These are phyloP conservation scores for Caenorhabditis sp. DNA, from an alignment of 2,888 invertebrate genomes.

Conservation along the genomic window DNA sequence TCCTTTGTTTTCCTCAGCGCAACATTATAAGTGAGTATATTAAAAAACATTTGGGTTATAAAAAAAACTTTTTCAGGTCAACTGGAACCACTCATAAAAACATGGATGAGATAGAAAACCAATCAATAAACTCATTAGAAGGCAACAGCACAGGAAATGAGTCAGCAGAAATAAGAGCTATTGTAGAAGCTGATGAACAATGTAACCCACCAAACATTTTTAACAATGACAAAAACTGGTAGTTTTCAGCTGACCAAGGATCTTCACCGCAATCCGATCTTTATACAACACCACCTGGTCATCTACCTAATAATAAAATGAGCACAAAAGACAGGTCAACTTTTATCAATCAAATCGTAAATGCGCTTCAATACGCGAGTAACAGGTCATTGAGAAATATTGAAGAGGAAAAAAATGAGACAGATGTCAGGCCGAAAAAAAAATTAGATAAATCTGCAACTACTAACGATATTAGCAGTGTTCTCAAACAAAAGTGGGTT, in stretches of 20 bases:
- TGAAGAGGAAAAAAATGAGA: slow-evolving; percentile 11
- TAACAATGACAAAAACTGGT: neutral
- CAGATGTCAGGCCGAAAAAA: slow-evolving; percentile 13
- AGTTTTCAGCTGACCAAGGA: slow-evolving; percentile 30
- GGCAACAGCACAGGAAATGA: slow-evolving; percentile 36
- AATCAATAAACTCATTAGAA: slow-evolving; percentile 19
- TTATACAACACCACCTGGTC: slow-evolving; percentile 29
- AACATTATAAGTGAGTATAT: slow-evolving; percentile 33
- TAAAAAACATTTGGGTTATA: neutral
- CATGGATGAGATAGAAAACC: slow-evolving; percentile 7
- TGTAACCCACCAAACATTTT: slow-evolving; percentile 21
- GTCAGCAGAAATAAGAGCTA: slow-evolving; percentile 44
- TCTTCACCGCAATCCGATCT: slow-evolving; percentile 39
- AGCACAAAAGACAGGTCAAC: slow-evolving; percentile 42
- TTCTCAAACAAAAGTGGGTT: slow-evolving; percentile 31
- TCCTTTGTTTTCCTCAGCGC: slow-evolving; percentile 45
- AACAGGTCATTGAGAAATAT: slow-evolving; percentile 22
- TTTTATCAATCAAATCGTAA: slow-evolving; percentile 50
- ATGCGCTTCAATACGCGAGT: slow-evolving; percentile 45
- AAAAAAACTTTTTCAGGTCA: slow-evolving; percentile 8
- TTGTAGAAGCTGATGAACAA: slow-evolving; percentile 39
- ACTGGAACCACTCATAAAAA: slow-evolving; percentile 29
- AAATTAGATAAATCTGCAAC: slow-evolving; percentile 46
- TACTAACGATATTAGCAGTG: slow-evolving; percentile 38
- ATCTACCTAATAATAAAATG: slow-evolving; percentile 44